Evolutionary conservation across 2,888 invertebrate species (phyloP).

Genomic region (Tetranychus truncatus): DNA sequence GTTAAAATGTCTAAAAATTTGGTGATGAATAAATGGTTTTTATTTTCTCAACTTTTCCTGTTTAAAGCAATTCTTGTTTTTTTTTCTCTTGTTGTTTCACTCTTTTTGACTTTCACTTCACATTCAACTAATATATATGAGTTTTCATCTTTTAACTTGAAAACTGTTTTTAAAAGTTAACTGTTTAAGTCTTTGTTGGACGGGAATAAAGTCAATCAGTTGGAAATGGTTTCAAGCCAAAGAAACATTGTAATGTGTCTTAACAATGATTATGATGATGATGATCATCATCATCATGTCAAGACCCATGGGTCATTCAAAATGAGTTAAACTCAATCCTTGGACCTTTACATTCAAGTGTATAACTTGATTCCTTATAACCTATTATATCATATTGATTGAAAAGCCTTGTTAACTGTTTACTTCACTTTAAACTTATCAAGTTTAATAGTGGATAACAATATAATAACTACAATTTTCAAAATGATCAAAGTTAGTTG

Average conservation of each 20-base stretch:
- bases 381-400: neutral
- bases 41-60: neutral
- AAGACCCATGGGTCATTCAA: neutral
- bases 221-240: neutral
- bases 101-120: neutral
- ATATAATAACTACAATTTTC: too few species aligned
- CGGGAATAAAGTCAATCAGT: neutral
- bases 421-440: too few species aligned
- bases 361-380: neutral
- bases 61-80: too few species aligned
- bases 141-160: too few species aligned
- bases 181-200: neutral
- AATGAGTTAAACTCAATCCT: neutral
- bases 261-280: slow-evolving; percentile 1
- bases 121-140: neutral
- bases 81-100: neutral
- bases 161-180: too few species aligned
- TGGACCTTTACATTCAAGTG: neutral
- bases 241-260: neutral
- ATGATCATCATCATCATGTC: neutral
- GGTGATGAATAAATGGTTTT: slow-evolving; percentile 2
- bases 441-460: too few species aligned
- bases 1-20: slow-evolving; percentile 4
- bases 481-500: too few species aligned
- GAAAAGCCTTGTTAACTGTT: too few species aligned